These are phyloP conservation scores for Dolichopus griseipennis DNA, from an alignment of 2,888 invertebrate genomes.

Conservation along the genomic window DNA sequence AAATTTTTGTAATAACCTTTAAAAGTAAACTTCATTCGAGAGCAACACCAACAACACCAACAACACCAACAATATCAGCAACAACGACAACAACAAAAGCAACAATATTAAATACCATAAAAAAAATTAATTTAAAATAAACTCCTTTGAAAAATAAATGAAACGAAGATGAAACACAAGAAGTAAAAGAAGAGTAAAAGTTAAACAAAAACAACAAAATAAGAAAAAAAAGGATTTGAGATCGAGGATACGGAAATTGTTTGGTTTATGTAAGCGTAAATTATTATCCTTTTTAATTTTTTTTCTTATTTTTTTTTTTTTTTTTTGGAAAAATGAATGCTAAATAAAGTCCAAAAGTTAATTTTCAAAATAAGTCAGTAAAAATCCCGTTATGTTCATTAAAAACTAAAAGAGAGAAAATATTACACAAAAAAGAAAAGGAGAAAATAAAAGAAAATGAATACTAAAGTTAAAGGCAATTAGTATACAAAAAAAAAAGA, in stretches of 20 bases:
- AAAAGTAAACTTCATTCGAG: too few relatives aligned
- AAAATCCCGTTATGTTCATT: background rate
- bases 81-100: too few relatives aligned
- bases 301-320: too few relatives aligned
- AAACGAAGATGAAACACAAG: slow-evolving; percentile 16
- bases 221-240: background rate
- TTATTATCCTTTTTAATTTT: background rate
- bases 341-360: background rate
- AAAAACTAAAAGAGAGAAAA: background rate
- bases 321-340: too few relatives aligned
- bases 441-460: background rate
- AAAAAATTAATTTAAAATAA: too few relatives aligned
- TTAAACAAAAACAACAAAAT: background rate
- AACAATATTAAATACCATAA: too few relatives aligned
- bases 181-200: background rate
- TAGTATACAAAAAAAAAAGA: background rate
- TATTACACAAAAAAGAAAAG: too few relatives aligned
- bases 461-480: background rate
- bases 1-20: too few relatives aligned
- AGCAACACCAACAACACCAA: too few relatives aligned
- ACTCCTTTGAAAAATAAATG: slow-evolving; percentile 31
- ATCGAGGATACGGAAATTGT: background rate
- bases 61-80: too few relatives aligned
- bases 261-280: background rate
- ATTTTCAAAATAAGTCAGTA: background rate